Conservation (phyloP, 2,113 vertebrate genomes). For the Heptranchias perlo region DNA sequence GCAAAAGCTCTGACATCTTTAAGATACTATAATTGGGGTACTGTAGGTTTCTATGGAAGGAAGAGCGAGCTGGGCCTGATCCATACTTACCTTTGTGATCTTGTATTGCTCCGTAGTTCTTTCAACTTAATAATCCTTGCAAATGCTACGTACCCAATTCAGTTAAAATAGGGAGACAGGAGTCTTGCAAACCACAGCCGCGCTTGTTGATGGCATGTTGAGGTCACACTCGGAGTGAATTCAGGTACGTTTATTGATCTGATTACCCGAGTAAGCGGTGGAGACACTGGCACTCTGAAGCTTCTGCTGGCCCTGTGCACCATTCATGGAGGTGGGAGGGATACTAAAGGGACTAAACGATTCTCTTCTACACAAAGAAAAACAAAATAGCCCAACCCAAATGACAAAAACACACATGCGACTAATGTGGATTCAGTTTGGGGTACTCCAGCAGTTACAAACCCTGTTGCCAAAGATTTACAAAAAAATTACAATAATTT, state of each 20-base stretch:
- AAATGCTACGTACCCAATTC: not conserved
- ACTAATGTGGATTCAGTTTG: not conserved
- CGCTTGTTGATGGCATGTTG: not conserved
- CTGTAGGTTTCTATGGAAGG: not conserved
- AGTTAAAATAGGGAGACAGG: not conserved
- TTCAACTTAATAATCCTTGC: not conserved
- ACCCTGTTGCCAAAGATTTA: not conserved
- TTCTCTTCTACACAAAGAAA: not conserved
- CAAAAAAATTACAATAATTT: constrained; percentile 11
- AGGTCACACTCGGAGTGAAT: not conserved
- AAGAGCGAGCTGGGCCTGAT: not conserved
- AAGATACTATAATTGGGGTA: not conserved
- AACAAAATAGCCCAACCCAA: not conserved
- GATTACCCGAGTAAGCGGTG: not conserved
- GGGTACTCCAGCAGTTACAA: not conserved
- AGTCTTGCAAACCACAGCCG: no score
- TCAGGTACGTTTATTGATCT: not conserved
- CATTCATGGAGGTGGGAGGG: not conserved
- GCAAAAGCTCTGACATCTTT: not conserved
- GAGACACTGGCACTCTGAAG: not conserved
- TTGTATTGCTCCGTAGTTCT: not conserved
- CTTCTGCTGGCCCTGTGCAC: no score
- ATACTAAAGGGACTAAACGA: not conserved
- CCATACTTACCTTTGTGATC: not conserved
- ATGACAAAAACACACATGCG: not conserved